A percentile compares a stretch with the other conserved stretches of the same genome.
Conservation (phyloP, 2,113 vertebrate genomes). For the western clawed frog (Xenopus tropicalis) region UCB_Xtro_10.0 CM004443.2:22776501-22777000, state of each 20-base stretch:
- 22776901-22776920: conserved; percentile 87
- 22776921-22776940: conserved; percentile 83
- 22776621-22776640: conserved; percentile 93
- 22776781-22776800: no score
- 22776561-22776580: conserved; percentile 83
- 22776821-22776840: no score
- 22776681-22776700: not conserved
- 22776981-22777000: conserved; percentile 86
- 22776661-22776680: conserved; percentile 78
- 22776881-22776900: not conserved
- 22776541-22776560: conserved; percentile 72
- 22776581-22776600: conserved; percentile 87
- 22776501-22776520: conserved; percentile 54
- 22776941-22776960: conserved; percentile 77
- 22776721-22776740: not conserved
- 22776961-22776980: conserved; percentile 79
- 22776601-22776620: conserved; percentile 92
- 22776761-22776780: no score
- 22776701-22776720: not conserved
- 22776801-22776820: no score
- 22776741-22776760: not conserved
- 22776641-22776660: conserved; percentile 88
- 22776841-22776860: no score
- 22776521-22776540: conserved; percentile 68
- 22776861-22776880: no score